Conservation (phyloP, 2,888 invertebrate genomes). For the Tipula vernalis region DNA sequence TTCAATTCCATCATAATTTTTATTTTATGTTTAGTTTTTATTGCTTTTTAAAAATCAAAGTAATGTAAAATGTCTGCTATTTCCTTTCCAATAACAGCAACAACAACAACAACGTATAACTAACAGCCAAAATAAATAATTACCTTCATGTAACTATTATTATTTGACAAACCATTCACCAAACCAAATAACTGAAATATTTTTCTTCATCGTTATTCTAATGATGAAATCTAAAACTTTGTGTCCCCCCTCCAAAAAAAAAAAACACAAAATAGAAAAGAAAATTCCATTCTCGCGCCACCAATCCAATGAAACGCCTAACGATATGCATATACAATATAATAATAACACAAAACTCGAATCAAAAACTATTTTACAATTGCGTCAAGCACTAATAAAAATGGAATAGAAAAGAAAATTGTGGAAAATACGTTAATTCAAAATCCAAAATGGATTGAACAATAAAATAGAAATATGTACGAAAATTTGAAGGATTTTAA, state of each 20-base stretch:
- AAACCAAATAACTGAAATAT: background rate
- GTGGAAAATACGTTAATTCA: background rate
- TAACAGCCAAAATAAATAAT: background rate
- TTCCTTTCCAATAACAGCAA: background rate
- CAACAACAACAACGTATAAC: background rate
- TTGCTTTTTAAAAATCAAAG: background rate
- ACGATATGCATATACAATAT: background rate
- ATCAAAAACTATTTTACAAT: background rate
- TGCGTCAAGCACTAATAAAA: background rate
- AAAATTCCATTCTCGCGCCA: background rate
- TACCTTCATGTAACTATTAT: background rate
- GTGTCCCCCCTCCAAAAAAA: background rate
- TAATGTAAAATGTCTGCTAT: background rate
- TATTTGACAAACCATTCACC: background rate
- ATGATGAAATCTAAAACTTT: background rate
- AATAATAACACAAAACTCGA: background rate
- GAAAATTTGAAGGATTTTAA: background rate
- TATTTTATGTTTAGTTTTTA: background rate
- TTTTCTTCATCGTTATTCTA: background rate
- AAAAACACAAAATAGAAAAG: background rate
- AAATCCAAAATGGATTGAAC: background rate
- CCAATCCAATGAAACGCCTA: background rate
- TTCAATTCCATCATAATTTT: background rate
- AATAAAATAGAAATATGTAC: background rate
- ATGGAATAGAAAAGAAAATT: background rate